phyloP scores from a whole-genome alignment of 2,113 vertebrate genomes.

The Sphaerodactylus townsendi region DNA sequence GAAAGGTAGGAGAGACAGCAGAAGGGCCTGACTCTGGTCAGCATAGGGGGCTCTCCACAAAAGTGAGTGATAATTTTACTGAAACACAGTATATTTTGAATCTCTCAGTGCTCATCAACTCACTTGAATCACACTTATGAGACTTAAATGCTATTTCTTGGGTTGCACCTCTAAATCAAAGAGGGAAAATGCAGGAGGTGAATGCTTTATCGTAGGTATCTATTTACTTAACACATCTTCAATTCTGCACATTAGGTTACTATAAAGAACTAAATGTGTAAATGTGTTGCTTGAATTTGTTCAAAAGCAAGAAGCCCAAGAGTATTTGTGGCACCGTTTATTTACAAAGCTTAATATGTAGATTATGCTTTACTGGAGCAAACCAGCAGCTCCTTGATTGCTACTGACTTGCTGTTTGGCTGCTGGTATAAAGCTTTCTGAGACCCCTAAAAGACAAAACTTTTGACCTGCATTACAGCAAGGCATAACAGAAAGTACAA shows the following conservation, averaged over 20 bases:
- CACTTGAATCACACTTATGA: no score
- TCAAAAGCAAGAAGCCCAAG: background rate
- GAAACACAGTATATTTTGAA: background rate
- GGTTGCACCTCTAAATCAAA: background rate
- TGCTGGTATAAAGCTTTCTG: background rate
- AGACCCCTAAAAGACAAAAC: background rate
- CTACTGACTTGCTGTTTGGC: background rate
- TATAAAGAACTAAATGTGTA: background rate
- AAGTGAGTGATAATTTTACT: background rate
- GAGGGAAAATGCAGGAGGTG: background rate
- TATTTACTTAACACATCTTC: background rate
- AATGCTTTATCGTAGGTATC: background rate
- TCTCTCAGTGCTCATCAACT: background rate
- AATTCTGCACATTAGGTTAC: background rate
- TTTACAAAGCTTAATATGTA: background rate
- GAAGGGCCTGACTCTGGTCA: no score
- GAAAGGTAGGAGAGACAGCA: no score
- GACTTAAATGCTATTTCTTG: no score
- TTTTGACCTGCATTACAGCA: background rate
- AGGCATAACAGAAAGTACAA: background rate
- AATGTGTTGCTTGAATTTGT: background rate
- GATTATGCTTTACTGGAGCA: background rate
- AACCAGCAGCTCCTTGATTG: background rate
- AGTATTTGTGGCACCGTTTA: background rate
- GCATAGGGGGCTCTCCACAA: no score